These are phyloP conservation scores for Bambusicola thoracicus DNA, from an alignment of 2,113 vertebrate species.

Conservation along the genomic window DNA sequence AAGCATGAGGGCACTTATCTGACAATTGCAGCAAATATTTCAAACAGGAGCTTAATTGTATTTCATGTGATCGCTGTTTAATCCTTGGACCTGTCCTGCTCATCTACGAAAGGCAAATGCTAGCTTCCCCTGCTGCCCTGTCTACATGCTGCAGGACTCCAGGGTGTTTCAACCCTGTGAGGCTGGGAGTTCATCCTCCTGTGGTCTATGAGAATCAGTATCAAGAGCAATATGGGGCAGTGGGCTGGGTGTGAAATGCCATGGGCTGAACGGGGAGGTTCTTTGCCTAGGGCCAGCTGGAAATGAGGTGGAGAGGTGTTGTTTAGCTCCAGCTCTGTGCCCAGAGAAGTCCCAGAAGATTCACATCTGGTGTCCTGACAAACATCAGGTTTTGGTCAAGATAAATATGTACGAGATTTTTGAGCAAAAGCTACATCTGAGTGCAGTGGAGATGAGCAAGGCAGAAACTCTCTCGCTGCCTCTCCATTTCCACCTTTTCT, in stretches of 20 bases:
- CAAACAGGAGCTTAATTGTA: neutral
- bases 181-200: neutral
- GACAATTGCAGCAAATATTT: neutral
- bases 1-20: neutral
- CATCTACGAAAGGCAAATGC: fast-evolving
- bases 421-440: fast-evolving
- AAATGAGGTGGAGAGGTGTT: neutral
- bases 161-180: neutral
- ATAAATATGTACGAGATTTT: neutral
- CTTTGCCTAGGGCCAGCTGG: neutral
- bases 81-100: neutral
- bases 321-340: neutral
- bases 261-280: neutral
- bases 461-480: neutral
- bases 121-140: neutral
- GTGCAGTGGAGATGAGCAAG: neutral
- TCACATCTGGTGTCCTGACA: fast-evolving
- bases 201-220: neutral
- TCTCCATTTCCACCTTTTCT: fast-evolving
- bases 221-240: neutral
- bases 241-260: neutral
- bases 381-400: neutral
- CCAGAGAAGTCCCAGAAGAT: neutral
- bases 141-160: neutral
- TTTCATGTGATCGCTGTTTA: neutral